Percentiles rank a stretch among this genome's conserved stretches.
Evolutionary conservation across 37 sponge, comb jelly and placozoan species (phyloP).

Genomic region (Tethya wilhelma): DNA sequence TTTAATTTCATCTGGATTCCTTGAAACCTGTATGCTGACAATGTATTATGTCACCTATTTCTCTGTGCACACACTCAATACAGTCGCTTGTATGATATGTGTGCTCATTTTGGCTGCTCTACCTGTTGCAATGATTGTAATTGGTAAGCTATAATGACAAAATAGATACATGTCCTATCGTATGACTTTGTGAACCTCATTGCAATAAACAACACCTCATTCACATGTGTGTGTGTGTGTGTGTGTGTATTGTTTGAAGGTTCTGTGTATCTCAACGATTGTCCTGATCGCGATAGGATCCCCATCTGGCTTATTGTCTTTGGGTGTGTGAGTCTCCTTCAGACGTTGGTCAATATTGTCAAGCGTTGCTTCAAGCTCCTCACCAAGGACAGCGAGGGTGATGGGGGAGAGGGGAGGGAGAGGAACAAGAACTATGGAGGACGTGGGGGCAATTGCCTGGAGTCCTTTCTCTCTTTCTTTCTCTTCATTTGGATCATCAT

Average conservation of each 20-base stretch:
- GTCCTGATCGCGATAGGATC: constrained; percentile 16
- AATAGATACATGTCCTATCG: background rate
- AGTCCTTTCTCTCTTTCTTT: constrained; percentile 41
- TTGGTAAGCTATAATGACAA: constrained; percentile 39
- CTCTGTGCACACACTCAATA: background rate
- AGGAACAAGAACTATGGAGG: background rate
- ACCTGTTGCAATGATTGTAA: constrained; percentile 51
- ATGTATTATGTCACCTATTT: background rate
- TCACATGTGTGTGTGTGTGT: background rate
- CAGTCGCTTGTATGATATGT: constrained; percentile 53
- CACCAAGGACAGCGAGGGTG: background rate
- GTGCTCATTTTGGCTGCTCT: constrained; percentile 47
- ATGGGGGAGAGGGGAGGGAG: background rate
- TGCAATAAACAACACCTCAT: background rate
- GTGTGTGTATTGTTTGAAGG: constrained; percentile 28
- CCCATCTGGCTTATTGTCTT: constrained; percentile 75
- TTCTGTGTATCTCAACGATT: constrained; percentile 39
- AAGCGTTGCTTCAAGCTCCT: constrained; percentile 11
- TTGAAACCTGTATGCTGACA: background rate
- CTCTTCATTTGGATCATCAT: constrained; percentile 74
- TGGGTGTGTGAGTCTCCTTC: constrained; percentile 48
- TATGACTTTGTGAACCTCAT: background rate
- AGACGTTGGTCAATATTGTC: constrained; percentile 31
- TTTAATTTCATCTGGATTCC: too few relatives aligned
- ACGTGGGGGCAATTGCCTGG: constrained; percentile 41